Conservation (phyloP, 2,113 vertebrate species). For the Murina feae region DNA sequence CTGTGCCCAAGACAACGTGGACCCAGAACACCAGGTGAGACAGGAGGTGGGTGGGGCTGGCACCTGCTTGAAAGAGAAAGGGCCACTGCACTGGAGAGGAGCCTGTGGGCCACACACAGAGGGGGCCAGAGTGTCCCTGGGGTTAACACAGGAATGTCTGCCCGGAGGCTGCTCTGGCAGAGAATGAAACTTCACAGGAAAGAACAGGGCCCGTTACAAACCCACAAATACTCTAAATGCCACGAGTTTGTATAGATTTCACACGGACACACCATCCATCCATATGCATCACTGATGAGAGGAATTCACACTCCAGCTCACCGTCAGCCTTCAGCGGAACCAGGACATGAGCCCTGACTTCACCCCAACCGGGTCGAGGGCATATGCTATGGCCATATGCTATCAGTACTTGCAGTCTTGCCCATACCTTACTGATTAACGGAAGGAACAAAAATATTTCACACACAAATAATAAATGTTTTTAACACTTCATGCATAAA, state of each 20-base stretch:
- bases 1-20: too few relatives aligned
- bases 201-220: neutral
- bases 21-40: too few relatives aligned
- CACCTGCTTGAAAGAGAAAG: neutral
- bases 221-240: neutral
- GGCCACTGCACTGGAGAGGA: neutral
- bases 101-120: too few relatives aligned
- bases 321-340: neutral
- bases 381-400: fast-evolving
- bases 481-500: neutral
- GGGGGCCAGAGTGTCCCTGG: neutral
- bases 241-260: too few relatives aligned
- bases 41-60: too few relatives aligned
- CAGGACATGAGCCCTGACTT: neutral
- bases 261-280: neutral
- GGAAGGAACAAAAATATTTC: neutral
- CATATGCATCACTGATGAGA: too few relatives aligned
- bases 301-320: neutral
- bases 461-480: neutral
- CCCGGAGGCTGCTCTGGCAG: neutral
- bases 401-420: fast-evolving
- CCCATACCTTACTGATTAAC: neutral
- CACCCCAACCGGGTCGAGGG: fast-evolving
- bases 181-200: neutral
- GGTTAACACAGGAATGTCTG: neutral